Evolutionary conservation across 1,140 invertebrate species (phyloP), one percentile per base, ranked within the genome.

Genomic region (Pteromalus puparum): DNA sequence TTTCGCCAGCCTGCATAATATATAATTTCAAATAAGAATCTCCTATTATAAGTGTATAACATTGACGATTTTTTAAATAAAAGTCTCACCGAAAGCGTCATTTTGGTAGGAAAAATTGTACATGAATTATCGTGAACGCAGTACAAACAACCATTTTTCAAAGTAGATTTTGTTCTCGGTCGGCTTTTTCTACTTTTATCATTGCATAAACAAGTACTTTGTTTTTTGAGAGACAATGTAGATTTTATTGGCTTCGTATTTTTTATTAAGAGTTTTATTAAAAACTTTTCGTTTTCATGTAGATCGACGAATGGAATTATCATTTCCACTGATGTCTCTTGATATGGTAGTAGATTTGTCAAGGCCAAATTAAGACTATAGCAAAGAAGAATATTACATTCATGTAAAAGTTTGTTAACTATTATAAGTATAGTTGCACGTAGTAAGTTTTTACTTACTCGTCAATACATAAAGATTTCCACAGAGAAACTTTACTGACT

Each of bases 351-450:
- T 42, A 90, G 72, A 76, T 86, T 73, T 77, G 78, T 75, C 18
- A 90, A 5, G 38, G 85, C 85, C 61, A n/a, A 30, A 81, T 92
- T 92, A 1, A 92, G 81, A 70, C 91, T 92, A 61, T 12, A 84
- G 74, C 15, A 65, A 65, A 12, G 5, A 65, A 65, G 5, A 65
- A 65, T 21, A 3, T 65, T 21, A 3, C 6, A 65, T 65, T 18
- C 1, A 65, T 18, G 9, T 65, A 65, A 21, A 65, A 21, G 61
- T 18, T 34, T 65, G 12, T 65, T 12, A 65, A 65, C 7, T 42
- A 1, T 5, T 2, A 10, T 48, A 18, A 1, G 1, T 53, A 53
- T 53, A 53, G 3, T 1, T 53, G 48, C 48, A 34, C 30, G 30
- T 30, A 30, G 46, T 53, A 3, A n/a, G 0, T 61, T n/a, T 67